A percentile compares a stretch with the other conserved stretches of the same genome.
These are phyloP conservation scores for Aphaenogaster ashmeadi DNA, from an alignment of 1,140 invertebrate genomes.

Conservation along the genomic window DNA sequence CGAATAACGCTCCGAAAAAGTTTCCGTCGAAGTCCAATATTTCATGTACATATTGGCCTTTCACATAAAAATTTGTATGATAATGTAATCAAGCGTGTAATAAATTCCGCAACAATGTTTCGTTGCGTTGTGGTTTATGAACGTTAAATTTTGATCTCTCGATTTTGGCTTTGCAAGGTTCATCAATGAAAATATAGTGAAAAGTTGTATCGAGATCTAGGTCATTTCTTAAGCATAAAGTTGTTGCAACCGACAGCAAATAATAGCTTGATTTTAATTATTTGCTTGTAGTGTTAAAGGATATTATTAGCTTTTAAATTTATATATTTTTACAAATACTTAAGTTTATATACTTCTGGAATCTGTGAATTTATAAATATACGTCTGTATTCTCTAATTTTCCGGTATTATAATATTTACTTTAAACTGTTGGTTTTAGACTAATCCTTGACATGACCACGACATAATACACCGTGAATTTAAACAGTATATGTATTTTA, in stretches of 20 bases:
- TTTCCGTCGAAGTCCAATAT: slow-evolving; percentile 7
- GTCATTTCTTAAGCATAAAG: background rate
- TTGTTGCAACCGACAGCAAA: background rate
- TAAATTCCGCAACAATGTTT: slow-evolving; percentile 4
- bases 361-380: slow-evolving; percentile 19
- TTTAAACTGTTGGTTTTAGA: slow-evolving; percentile 19
- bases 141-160: slow-evolving; percentile 21
- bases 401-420: background rate
- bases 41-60: background rate
- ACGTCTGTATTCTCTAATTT: background rate
- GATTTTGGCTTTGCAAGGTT: background rate
- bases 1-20: slow-evolving; percentile 21
- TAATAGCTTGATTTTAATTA: background rate
- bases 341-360: background rate
- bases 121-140: slow-evolving; percentile 18
- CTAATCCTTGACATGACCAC: background rate
- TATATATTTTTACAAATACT: background rate
- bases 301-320: background rate
- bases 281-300: background rate
- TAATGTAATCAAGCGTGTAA: slow-evolving; percentile 14
- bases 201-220: background rate
- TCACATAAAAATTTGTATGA: slow-evolving; percentile 27
- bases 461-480: background rate
- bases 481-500: background rate
- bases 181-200: background rate